Evolutionary conservation across 2,797 vertebrate species (phyloP).

Genomic region (Chromis chromis): DNA sequence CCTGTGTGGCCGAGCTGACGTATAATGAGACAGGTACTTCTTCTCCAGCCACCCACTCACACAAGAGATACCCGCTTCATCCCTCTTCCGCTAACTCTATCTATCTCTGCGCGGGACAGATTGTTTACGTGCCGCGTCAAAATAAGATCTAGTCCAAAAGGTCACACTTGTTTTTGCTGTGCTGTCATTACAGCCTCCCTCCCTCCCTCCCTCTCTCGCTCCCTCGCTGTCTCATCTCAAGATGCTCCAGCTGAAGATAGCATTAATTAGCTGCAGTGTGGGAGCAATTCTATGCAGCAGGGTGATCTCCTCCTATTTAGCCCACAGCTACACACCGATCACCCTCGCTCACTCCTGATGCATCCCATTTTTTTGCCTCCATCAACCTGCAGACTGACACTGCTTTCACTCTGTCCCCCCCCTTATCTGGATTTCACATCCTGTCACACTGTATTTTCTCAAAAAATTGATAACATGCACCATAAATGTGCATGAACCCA

Average conservation of each 20-base stretch:
- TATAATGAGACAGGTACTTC: conserved; percentile 57
- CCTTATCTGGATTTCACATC: conserved; percentile 4
- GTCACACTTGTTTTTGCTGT: conserved; percentile 56
- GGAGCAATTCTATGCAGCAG: conserved; percentile 33
- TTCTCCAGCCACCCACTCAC: conserved; percentile 40
- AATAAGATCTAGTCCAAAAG: conserved; percentile 55
- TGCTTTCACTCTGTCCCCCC: neutral
- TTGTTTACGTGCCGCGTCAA: conserved; percentile 42
- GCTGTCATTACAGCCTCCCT: conserved; percentile 35
- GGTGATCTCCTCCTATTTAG: conserved; percentile 29
- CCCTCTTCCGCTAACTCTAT: conserved; percentile 20
- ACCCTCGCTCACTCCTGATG: conserved; percentile 2
- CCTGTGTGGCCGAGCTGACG: conserved; percentile 46
- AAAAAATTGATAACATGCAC: no score
- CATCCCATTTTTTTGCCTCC: conserved; percentile 1
- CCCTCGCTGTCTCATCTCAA: conserved; percentile 24
- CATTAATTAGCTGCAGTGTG: conserved; percentile 61
- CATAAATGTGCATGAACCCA: no score
- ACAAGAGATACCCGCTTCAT: conserved; percentile 44
- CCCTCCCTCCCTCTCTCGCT: neutral
- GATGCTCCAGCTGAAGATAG: conserved; percentile 41
- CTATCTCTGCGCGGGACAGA: conserved; percentile 26
- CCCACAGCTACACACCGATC: conserved; percentile 41
- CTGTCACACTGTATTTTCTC: neutral
- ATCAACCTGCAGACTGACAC: neutral